A percentile compares a stretch with the other conserved stretches of the same genome.
Evolutionary conservation across 1,140 invertebrate species (phyloP).

Genomic region (Proctacanthus coquilletti): DNA sequence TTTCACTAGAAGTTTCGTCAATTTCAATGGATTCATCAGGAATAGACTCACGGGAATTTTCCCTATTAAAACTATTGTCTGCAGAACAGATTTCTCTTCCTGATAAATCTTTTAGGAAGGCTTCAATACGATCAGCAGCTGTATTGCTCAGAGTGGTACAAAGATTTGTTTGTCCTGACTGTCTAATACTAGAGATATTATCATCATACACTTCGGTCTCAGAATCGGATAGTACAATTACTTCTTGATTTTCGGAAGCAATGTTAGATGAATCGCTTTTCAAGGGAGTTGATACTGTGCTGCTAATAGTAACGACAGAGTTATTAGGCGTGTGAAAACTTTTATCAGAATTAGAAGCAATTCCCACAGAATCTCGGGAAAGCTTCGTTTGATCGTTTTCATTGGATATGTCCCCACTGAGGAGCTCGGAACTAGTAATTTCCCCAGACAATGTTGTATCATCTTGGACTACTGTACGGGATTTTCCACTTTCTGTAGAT

Average conservation of each 20-base stretch:
- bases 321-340: too few species aligned
- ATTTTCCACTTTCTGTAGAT: neutral
- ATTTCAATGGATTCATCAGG: slow-evolving; percentile 17
- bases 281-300: neutral
- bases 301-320: neutral
- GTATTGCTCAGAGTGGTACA: slow-evolving; percentile 10
- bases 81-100: too few species aligned
- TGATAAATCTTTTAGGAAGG: slow-evolving; percentile 21
- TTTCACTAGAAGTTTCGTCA: slow-evolving; percentile 16
- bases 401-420: too few species aligned
- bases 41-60: too few species aligned
- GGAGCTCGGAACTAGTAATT: too few species aligned
- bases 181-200: too few species aligned
- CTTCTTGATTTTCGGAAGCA: neutral
- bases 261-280: neutral
- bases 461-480: neutral
- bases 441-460: too few species aligned
- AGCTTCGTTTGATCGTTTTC: neutral
- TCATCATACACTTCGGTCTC: neutral
- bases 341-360: neutral
- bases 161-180: too few species aligned
- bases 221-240: neutral
- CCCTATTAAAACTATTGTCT: too few species aligned
- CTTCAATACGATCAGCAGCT: slow-evolving; percentile 17
- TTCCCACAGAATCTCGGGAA: neutral